Conservation (phyloP, 1,140 invertebrate species). For the Bombus turneri region DNA sequence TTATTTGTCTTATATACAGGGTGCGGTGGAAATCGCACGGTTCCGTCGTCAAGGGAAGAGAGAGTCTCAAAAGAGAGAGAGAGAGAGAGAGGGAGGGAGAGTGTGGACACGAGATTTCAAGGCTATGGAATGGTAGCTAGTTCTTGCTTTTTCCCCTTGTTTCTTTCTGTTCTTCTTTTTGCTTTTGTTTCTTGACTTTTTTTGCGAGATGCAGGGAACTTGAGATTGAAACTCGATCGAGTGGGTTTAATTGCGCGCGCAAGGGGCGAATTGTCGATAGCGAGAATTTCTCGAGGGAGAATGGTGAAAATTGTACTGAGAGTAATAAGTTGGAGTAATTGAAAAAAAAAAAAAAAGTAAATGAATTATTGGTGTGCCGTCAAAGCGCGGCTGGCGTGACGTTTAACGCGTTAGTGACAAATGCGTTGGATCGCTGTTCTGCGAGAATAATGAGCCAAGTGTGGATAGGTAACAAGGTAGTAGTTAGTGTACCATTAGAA, state of each 20-base stretch:
- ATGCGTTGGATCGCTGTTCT: not conserved
- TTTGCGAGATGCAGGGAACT: not conserved
- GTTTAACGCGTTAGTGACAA: not conserved
- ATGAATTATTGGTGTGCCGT: not conserved
- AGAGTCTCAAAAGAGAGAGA: not conserved
- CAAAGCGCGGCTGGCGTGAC: not conserved
- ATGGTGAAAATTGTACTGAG: not conserved
- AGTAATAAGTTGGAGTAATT: not conserved
- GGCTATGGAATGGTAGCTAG: not conserved
- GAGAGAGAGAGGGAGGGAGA: not conserved
- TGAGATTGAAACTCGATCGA: slow-evolving; percentile 10
- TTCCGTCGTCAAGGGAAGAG: not conserved
- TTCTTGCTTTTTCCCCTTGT: not conserved
- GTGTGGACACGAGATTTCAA: slow-evolving; percentile 20
- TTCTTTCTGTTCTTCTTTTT: not conserved
- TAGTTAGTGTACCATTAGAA: no score
- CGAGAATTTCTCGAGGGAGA: not conserved
- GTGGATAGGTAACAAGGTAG: no score
- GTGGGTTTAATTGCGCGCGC: slow-evolving; percentile 16
- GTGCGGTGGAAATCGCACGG: slow-evolving; percentile 23
- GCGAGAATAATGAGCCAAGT: not conserved
- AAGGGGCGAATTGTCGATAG: not conserved
- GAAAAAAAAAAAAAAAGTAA: not conserved
- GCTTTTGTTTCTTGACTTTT: not conserved
- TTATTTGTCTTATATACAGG: slow-evolving; percentile 51